A percentile compares a stretch with the other conserved stretches of the same genome.
Conservation (phyloP, 1,140 invertebrate species). For the Drosophila baimaii region DNA sequence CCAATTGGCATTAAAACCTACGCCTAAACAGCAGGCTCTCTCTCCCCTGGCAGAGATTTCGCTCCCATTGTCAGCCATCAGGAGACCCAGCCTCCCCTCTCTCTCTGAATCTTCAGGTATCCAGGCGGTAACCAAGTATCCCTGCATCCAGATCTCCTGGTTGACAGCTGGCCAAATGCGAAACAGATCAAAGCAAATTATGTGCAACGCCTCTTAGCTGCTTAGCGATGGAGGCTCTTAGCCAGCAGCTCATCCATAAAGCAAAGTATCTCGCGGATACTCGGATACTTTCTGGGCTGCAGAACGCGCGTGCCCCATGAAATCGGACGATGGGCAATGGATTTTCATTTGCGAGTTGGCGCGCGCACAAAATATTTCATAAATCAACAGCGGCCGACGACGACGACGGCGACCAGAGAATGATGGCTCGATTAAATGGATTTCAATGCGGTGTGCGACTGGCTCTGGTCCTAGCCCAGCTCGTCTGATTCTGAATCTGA, state of each 20-base stretch:
- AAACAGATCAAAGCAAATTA: constrained; percentile 83
- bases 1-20: constrained; percentile 75
- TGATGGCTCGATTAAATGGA: constrained; percentile 82
- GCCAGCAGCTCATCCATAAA: constrained; percentile 50
- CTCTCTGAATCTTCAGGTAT: constrained; percentile 4
- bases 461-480: constrained; percentile 24
- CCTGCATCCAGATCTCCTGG: constrained; percentile 7
- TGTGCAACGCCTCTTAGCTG: constrained; percentile 81
- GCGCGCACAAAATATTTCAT: constrained; percentile 71
- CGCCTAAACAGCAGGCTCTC: constrained; percentile 64
- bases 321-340: constrained; percentile 62
- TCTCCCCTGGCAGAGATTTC: constrained; percentile 22
- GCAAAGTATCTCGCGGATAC: constrained; percentile 37
- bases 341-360: constrained; percentile 70
- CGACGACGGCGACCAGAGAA: constrained; percentile 38
- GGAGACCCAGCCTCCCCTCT: background rate
- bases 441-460: constrained; percentile 64
- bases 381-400: constrained; percentile 65
- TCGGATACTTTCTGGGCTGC: constrained; percentile 9
- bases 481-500: constrained; percentile 8
- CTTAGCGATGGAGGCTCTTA: constrained; percentile 62
- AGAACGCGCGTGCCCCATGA: constrained; percentile 40
- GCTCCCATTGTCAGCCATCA: constrained; percentile 58
- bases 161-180: constrained; percentile 79
- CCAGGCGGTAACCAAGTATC: constrained; percentile 5